Evolutionary conservation across 2,797 vertebrate genomes (phyloP).

Genomic region (Eleutherodactylus coqui): DNA sequence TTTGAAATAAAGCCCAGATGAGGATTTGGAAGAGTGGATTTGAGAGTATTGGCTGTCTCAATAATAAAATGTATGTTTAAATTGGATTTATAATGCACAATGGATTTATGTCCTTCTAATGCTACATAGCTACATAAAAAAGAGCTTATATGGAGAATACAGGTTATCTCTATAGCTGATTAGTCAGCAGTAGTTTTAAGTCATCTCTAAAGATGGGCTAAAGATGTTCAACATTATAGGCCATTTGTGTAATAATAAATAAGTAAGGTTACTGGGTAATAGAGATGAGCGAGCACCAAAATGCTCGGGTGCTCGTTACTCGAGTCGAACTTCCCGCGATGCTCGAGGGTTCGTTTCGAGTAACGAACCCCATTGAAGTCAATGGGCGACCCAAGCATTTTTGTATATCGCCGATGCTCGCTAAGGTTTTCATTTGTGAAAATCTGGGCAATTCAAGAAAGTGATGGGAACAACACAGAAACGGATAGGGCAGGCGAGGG

Average conservation of each 20-base stretch:
- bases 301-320: no score
- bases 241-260: background rate
- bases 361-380: no score
- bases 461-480: no score
- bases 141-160: background rate
- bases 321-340: no score
- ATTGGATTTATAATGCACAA: background rate
- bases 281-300: no score
- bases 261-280: background rate
- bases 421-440: no score
- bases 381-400: no score
- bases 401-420: no score
- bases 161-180: background rate
- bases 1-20: background rate
- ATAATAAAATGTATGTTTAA: background rate
- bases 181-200: background rate
- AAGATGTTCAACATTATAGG: background rate
- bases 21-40: constrained; percentile 5
- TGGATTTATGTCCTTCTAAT: background rate
- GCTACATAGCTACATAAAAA: background rate
- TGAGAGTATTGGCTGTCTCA: background rate
- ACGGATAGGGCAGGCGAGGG: no score
- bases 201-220: background rate
- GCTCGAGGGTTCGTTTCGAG: no score
- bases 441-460: no score